Evolutionary conservation across 35 echinoderm and acorn worm genomes (phyloP), one percentile per base, ranked within the genome.

Genomic region (Ophioderma brevispina): DNA sequence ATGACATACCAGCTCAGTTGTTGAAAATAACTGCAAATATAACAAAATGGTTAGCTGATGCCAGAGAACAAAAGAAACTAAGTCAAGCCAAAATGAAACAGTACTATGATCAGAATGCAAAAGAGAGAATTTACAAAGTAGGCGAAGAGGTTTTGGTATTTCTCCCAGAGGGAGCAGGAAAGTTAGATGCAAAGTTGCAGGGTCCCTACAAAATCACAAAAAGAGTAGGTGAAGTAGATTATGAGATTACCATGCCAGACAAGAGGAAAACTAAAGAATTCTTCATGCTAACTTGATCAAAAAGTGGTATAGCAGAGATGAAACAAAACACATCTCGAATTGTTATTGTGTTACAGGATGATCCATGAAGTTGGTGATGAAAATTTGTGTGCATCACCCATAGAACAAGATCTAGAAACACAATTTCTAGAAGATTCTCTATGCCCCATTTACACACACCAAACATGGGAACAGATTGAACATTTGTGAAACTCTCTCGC

Each of bases 71-170:
- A 0, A 83, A 38, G 39, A 55, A 18, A 56, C 38, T 82, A 23
- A 76, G 25, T 34, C 89, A 90, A 84, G 21, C 4, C 1, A 90
- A 43, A 35, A 83, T 83, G 50, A 79, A 82, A 39, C 37, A 37
- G 31, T 38, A 82, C 39, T 90, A 90, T 90, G 77, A 90, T 38
- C 6, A 43, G 13, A 64, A 43, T 76, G 59, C 89, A 19, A 64
- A 55, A 64, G 30, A 23, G 21, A 82, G 80, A 37, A 75, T 32
- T 13, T 90, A 55, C 70, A 23, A 70, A 1, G 43, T 82, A 10
- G 88, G 88, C 6, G 88, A 90, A n/a, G 31, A 70, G 33, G 89
- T 90, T 35, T 37, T 90, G 31, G 49, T 90, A 28, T 84, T 90
- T 37, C 31, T 90, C 19, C 89, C 89, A 40, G 37, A 37, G 18